Base-by-base conservation (phyloP, 2,888 invertebrate genomes). In the Panopea generosa region DNA sequence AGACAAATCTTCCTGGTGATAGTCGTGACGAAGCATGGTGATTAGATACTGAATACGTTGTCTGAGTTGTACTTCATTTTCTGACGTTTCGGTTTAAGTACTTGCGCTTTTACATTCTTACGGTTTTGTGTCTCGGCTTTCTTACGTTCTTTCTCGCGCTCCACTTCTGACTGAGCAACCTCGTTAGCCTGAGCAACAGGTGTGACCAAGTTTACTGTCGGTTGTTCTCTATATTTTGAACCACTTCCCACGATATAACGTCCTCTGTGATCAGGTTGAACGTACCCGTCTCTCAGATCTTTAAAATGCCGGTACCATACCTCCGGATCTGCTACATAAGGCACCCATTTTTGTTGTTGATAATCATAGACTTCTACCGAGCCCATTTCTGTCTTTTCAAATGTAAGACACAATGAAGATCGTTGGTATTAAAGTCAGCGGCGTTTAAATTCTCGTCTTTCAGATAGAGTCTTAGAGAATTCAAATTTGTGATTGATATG, bases 181-280 rank as follows among this genome's bases (percentile, higher is more conserved):
- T 66, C 76, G 1, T 47, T n/a, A 0, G 76, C 71, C 22, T 71
- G 71, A 14, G 76, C 70, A 27, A 71, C 62, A 33, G 67, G 67
- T 1, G 62, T 66, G 2, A 76, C 70, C 56, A 55, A 22, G 2
- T 38, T 67, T 3, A 68, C 52, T 50, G 20, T 18, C 3, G 69
- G 33, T 7, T 45, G 11, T 6, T 38, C 16, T 9, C 16, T 18
- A 16, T 45, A 9, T 33, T 7, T 33, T 7, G 33, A 9, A 24
- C 53, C 71, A n/a, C 56, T 62, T 1, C 57, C 71, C 7, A 71
- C 38, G 24, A 57, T 52, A 62, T 71, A 63, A 7, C 63, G 57
- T 3, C 71, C 71, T 22, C 18, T 38, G 14, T 50, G 40, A 33
- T 63, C 33, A 14, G 63, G 57, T 26, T 52, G 14, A 4, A 33